Evolutionary conservation across 2,113 vertebrate species (phyloP).

Genomic region (Sula dactylatra): DNA sequence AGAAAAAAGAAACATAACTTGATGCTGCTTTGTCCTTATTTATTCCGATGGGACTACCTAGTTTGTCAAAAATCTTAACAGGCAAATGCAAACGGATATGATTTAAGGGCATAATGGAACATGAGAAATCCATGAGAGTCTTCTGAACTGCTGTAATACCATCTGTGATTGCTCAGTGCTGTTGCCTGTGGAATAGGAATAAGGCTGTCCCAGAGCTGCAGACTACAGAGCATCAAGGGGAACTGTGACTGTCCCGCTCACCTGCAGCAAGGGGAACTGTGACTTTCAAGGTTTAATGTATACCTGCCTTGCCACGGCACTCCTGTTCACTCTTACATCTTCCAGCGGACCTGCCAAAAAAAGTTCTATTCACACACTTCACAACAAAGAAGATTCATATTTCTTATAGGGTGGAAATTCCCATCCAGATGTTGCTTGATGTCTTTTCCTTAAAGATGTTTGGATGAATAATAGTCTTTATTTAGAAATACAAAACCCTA

Average conservation of each 20-base stretch:
- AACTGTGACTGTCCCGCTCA: neutral
- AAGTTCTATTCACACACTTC: accelerated
- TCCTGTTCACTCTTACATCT: accelerated
- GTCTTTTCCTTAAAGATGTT: neutral
- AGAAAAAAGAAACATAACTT: neutral
- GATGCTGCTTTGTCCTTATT: slow-evolving; percentile 14
- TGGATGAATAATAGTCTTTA: neutral
- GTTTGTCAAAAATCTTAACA: neutral
- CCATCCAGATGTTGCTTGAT: neutral
- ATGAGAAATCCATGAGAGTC: neutral
- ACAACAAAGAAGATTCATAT: accelerated
- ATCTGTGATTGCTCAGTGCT: neutral
- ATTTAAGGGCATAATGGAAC: neutral
- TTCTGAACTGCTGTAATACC: neutral
- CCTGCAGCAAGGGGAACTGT: accelerated
- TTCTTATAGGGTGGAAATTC: neutral
- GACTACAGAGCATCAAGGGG: neutral
- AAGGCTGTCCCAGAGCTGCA: neutral
- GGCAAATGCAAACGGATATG: neutral
- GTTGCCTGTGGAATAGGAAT: neutral
- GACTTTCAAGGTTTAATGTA: accelerated
- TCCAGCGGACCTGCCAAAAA: neutral
- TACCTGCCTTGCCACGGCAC: neutral
- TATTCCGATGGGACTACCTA: neutral
- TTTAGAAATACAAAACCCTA: accelerated